phyloP scores from a whole-genome alignment of 2,888 invertebrate genomes.

The Drosophila nr. perissopoda region DNA sequence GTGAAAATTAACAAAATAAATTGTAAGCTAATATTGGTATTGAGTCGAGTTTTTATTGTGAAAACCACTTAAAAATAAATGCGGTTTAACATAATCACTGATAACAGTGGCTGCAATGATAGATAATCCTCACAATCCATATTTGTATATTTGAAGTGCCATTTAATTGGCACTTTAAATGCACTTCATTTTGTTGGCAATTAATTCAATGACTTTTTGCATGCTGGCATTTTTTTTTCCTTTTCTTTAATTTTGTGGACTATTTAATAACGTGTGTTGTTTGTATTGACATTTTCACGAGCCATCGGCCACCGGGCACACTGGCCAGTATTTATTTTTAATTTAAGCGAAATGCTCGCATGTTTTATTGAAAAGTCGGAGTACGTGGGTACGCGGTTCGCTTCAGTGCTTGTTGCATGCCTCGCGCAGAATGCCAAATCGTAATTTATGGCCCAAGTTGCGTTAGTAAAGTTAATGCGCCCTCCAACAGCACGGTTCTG shows the following conservation, averaged over 20 bases:
- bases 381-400: not conserved
- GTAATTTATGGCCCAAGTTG: slow-evolving; percentile 62
- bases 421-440: slow-evolving; percentile 28
- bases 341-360: slow-evolving; percentile 64
- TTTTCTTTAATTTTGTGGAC: slow-evolving; percentile 1
- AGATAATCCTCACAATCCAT: not conserved
- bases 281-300: slow-evolving; percentile 57
- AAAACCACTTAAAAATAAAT: not conserved
- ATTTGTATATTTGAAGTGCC: not conserved
- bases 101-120: not conserved
- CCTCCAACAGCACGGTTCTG: slow-evolving; percentile 14
- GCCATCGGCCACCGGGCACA: slow-evolving; percentile 17
- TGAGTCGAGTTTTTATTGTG: not conserved
- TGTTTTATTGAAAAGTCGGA: slow-evolving; percentile 37
- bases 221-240: not conserved
- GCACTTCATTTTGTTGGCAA: not conserved
- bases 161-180: not conserved
- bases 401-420: slow-evolving; percentile 60
- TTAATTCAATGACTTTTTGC: not conserved
- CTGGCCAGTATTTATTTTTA: slow-evolving; percentile 62
- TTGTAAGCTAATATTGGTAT: not conserved
- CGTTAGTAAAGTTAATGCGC: slow-evolving; percentile 64
- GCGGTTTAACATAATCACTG: not conserved
- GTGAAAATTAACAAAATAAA: not conserved
- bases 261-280: slow-evolving; percentile 29